Percentiles rank a stretch among this genome's conserved stretches.
Conservation (phyloP, 2,797 vertebrate genomes). For the Hylomyscus alleni region DNA sequence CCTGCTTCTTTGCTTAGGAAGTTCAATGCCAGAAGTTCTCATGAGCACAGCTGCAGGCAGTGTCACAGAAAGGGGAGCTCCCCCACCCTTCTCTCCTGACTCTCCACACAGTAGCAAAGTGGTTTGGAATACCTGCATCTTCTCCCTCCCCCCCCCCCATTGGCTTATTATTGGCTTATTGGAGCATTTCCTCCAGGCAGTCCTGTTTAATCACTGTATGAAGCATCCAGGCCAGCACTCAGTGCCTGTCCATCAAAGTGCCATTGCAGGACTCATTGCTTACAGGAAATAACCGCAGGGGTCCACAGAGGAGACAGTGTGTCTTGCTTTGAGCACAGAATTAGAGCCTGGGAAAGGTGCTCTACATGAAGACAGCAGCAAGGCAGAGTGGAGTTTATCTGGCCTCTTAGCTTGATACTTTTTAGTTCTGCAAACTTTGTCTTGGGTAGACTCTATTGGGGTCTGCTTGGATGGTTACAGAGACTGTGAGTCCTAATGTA, state of each 20-base stretch:
- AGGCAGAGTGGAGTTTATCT: background rate
- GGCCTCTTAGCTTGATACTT: background rate
- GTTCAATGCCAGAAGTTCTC: background rate
- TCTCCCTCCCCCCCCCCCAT: background rate
- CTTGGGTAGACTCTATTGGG: background rate
- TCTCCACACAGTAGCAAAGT: constrained; percentile 52
- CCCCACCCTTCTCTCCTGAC: background rate
- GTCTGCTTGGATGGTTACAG: background rate
- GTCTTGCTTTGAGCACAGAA: background rate
- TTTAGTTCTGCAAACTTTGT: background rate
- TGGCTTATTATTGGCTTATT: background rate
- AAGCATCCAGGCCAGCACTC: background rate
- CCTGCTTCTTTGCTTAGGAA: background rate
- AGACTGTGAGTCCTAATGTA: background rate
- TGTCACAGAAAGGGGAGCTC: background rate
- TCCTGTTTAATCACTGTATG: background rate
- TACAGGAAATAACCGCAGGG: background rate
- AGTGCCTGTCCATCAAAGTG: background rate
- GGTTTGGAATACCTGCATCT: background rate
- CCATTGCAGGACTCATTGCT: background rate
- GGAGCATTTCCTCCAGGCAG: fast-evolving
- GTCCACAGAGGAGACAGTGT: fast-evolving
- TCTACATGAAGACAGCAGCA: background rate
- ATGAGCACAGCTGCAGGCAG: too few relatives aligned
- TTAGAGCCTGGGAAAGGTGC: background rate